These are phyloP conservation scores for Gallinago jamesoni DNA, from an alignment of 2,113 vertebrate genomes.

Conservation along the genomic window DNA sequence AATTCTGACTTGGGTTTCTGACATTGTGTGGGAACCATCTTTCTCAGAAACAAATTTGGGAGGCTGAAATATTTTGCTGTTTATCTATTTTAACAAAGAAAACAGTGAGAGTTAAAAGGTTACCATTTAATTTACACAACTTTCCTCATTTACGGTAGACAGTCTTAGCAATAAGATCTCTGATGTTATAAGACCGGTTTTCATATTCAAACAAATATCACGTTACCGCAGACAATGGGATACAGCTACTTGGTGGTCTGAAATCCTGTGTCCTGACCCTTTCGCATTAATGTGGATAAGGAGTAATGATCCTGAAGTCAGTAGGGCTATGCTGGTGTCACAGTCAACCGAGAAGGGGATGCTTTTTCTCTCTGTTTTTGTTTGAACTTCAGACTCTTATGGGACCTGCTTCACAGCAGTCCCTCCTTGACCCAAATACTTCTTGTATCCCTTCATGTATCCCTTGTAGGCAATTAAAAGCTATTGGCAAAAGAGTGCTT, in stretches of 20 bases:
- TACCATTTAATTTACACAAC: neutral
- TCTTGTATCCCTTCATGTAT: neutral
- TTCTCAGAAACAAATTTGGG: neutral
- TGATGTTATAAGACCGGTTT: neutral
- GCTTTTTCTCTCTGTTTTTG: neutral
- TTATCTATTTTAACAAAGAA: slow-evolving; percentile 37
- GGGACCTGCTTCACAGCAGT: neutral
- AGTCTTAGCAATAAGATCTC: neutral
- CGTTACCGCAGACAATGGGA: neutral
- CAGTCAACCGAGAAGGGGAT: neutral
- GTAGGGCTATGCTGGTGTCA: neutral
- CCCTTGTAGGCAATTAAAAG: neutral
- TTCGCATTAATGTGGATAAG: slow-evolving; percentile 9
- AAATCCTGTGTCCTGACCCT: neutral
- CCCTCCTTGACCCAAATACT: neutral
- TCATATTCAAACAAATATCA: slow-evolving; percentile 38
- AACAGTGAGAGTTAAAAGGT: neutral
- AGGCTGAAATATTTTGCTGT: neutral
- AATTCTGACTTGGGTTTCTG: neutral
- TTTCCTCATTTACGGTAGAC: neutral
- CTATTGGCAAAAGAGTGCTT: neutral
- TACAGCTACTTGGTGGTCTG: slow-evolving; percentile 41
- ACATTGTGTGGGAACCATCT: neutral
- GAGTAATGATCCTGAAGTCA: neutral
- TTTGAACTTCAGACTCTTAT: neutral